phyloP scores from a whole-genome alignment of 2,888 invertebrate species.

The Zygothrica quintamaculata region DNA sequence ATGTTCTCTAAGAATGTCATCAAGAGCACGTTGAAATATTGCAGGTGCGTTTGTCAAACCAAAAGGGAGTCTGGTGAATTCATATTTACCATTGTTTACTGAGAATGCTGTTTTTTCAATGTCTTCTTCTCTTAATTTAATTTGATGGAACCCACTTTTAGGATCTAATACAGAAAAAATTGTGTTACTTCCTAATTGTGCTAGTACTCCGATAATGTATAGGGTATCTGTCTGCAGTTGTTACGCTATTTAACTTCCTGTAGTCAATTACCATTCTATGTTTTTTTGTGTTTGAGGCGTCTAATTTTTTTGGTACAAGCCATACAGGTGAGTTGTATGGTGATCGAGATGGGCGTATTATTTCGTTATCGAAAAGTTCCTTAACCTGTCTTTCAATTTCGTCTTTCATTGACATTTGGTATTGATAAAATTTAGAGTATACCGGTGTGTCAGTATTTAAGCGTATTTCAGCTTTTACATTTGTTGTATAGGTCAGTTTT shows the following conservation, averaged over 20 bases:
- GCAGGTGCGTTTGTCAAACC: constrained; percentile 18
- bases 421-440: constrained; percentile 5
- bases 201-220: neutral
- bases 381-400: neutral
- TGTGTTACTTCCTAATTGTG: neutral
- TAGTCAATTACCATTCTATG: constrained; percentile 24
- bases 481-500: constrained; percentile 27
- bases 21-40: constrained; percentile 28
- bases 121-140: too few relatives aligned
- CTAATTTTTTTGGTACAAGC: constrained; percentile 3
- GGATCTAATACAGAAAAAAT: too few relatives aligned
- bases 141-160: too few relatives aligned
- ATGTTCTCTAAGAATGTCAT: constrained; percentile 32
- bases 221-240: constrained; percentile 3
- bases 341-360: constrained; percentile 3
- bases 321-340: neutral
- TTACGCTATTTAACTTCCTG: constrained; percentile 22
- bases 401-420: neutral
- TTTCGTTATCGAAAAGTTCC: neutral
- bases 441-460: constrained; percentile 25
- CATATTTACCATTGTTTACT: constrained; percentile 26
- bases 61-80: constrained; percentile 31
- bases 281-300: constrained; percentile 5
- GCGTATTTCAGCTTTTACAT: constrained; percentile 29
- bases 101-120: constrained; percentile 15